phyloP scores from a whole-genome alignment of 2,888 invertebrate genomes.

The Spicauda simplicius region DNA sequence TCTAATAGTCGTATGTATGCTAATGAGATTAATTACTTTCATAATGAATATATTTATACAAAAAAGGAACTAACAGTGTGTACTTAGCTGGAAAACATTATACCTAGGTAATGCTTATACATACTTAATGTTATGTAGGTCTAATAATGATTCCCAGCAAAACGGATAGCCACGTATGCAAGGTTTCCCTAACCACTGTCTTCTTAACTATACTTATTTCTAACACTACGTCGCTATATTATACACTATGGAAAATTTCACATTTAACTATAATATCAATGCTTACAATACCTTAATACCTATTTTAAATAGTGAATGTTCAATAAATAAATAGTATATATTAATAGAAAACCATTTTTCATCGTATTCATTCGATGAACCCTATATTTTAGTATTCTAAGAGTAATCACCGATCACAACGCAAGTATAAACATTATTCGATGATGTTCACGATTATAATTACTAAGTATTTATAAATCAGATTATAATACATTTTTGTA shows the following conservation, averaged over 20 bases:
- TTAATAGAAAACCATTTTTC: conserved; percentile 66
- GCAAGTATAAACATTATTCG: conserved; percentile 4
- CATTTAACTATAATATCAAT: conserved; percentile 54
- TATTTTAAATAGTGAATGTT: conserved; percentile 71
- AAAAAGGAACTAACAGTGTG: conserved; percentile 80
- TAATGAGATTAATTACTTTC: conserved; percentile 49
- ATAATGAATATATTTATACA: conserved; percentile 64
- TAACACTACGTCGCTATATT: conserved; percentile 49
- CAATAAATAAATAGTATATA: conserved; percentile 84
- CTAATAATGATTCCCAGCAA: conserved; percentile 25
- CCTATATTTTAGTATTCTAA: conserved; percentile 36
- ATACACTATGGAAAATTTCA: conserved; percentile 76
- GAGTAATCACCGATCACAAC: conserved; percentile 36
- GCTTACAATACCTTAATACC: conserved; percentile 54
- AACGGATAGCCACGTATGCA: conserved; percentile 21
- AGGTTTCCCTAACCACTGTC: conserved; percentile 23
- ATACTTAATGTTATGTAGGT: conserved; percentile 49
- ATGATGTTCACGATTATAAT: conserved; percentile 13
- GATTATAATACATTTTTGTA: not conserved
- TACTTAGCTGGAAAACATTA: conserved; percentile 65
- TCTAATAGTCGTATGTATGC: conserved; percentile 15
- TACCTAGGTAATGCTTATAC: conserved; percentile 59
- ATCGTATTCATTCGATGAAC: conserved; percentile 50
- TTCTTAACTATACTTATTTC: conserved; percentile 43
- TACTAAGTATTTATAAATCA: conserved; percentile 1